Evolutionary conservation across 2,113 vertebrate species (phyloP).

Genomic region (Gasterosteus nipponicus): DNA sequence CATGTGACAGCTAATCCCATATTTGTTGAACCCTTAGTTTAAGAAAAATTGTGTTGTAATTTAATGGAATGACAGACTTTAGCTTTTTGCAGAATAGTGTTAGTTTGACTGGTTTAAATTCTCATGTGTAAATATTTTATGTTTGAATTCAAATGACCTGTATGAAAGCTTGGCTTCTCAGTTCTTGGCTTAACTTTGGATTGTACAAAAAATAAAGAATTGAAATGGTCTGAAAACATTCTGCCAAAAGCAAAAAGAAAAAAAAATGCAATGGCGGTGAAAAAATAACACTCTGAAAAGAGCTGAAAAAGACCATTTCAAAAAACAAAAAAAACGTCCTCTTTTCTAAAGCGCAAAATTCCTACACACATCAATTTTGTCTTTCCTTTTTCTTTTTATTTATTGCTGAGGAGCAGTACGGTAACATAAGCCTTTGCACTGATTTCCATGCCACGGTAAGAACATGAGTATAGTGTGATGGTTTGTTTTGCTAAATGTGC

Average conservation of each 20-base stretch:
- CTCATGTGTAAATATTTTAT: slow-evolving; percentile 98
- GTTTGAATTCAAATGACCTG: slow-evolving; percentile 96
- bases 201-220: slow-evolving; percentile 98
- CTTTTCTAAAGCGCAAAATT: neutral
- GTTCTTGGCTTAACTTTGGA: slow-evolving; percentile 88
- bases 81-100: slow-evolving; percentile 87
- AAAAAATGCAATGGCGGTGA: slow-evolving; percentile 57
- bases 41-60: slow-evolving; percentile 65
- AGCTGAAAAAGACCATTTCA: slow-evolving; percentile 70
- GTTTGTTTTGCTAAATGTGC: neutral
- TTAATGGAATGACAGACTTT: slow-evolving; percentile 80
- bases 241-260: slow-evolving; percentile 64
- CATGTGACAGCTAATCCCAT: slow-evolving; percentile 73
- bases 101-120: slow-evolving; percentile 86
- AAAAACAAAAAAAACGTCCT: slow-evolving; percentile 71
- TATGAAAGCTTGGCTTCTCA: slow-evolving; percentile 94
- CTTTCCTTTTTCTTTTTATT: neutral
- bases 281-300: slow-evolving; percentile 64
- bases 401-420: slow-evolving; percentile 39
- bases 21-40: slow-evolving; percentile 87
- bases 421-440: slow-evolving; percentile 5
- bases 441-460: slow-evolving; percentile 44
- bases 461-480: neutral
- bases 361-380: neutral
- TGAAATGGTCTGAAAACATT: slow-evolving; percentile 93